These are phyloP conservation scores for Plodia interpunctella DNA, from an alignment of 1,140 invertebrate genomes.

Conservation along the genomic window DNA sequence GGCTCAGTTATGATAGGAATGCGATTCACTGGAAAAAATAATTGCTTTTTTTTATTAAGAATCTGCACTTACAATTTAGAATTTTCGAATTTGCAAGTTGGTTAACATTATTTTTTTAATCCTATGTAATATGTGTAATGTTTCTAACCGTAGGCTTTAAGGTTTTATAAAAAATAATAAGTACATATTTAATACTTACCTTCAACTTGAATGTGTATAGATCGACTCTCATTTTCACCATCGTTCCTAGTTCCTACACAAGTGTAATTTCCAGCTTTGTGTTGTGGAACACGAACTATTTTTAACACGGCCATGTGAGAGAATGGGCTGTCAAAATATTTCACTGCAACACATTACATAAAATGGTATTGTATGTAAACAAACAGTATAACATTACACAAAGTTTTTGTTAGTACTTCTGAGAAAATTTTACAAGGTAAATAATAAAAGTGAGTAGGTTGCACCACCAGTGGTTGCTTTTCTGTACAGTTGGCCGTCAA, in stretches of 20 bases:
- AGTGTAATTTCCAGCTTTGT: slow-evolving; percentile 46
- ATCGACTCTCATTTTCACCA: slow-evolving; percentile 25
- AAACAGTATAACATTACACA: too few relatives aligned
- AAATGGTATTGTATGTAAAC: background rate
- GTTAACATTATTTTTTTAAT: too few relatives aligned
- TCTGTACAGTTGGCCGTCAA: too few relatives aligned
- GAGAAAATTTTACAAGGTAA: background rate
- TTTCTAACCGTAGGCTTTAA: background rate
- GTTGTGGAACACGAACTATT: slow-evolving; percentile 37
- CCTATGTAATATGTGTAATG: too few relatives aligned
- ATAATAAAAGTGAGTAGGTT: too few relatives aligned
- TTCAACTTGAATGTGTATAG: slow-evolving; percentile 38
- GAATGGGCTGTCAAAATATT: slow-evolving; percentile 27
- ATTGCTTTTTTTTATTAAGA: too few relatives aligned
- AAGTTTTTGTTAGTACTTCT: too few relatives aligned
- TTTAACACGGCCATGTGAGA: slow-evolving; percentile 45
- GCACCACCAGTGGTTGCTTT: too few relatives aligned
- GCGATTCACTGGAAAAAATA: slow-evolving; percentile 19
- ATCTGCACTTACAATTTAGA: too few relatives aligned
- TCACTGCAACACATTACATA: slow-evolving; percentile 31
- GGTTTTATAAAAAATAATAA: background rate
- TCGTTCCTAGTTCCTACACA: slow-evolving; percentile 33
- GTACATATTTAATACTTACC: too few relatives aligned
- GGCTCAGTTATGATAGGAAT: slow-evolving; percentile 33
- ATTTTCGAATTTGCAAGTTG: too few relatives aligned